Conservation (phyloP, 2,888 invertebrate genomes). For the Metacarcinus magister region DNA sequence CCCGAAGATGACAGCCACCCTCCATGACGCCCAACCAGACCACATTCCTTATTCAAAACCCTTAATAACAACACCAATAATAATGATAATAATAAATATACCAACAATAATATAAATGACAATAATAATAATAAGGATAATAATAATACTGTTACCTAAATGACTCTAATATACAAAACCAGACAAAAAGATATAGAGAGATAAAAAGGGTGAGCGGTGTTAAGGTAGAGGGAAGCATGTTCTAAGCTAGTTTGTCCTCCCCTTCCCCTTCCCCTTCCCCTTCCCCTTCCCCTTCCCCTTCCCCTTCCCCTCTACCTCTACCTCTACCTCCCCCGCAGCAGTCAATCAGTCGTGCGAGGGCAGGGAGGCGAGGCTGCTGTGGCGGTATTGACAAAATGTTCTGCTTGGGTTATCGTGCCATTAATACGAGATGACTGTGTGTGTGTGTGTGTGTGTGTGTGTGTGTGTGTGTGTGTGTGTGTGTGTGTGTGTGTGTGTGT, state of each 20-base stretch:
- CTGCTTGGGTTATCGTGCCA: constrained; percentile 21
- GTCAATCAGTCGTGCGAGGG: not conserved
- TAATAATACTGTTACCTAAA: not conserved
- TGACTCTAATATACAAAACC: no score
- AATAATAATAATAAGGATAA: not conserved
- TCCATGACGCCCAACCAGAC: not conserved
- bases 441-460: constrained; percentile 41
- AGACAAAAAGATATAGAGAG: not conserved
- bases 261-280: not conserved
- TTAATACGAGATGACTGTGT: constrained; percentile 14
- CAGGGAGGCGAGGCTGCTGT: not conserved
- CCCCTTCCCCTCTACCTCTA: not conserved
- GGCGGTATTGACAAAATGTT: constrained; percentile 41
- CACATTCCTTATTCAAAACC: not conserved
- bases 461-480: constrained; percentile 45
- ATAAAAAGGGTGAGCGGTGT: not conserved
- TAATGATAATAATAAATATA: not conserved
- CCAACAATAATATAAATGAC: not conserved
- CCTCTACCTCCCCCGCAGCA: not conserved
- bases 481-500: constrained; percentile 17
- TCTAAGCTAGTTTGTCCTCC: not conserved
- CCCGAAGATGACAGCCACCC: not conserved
- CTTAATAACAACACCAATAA: not conserved
- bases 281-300: not conserved
- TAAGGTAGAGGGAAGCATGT: not conserved